These are phyloP conservation scores for Pogoniulus pusillus DNA, from an alignment of 2,797 vertebrate species.

Conservation along the genomic window DNA sequence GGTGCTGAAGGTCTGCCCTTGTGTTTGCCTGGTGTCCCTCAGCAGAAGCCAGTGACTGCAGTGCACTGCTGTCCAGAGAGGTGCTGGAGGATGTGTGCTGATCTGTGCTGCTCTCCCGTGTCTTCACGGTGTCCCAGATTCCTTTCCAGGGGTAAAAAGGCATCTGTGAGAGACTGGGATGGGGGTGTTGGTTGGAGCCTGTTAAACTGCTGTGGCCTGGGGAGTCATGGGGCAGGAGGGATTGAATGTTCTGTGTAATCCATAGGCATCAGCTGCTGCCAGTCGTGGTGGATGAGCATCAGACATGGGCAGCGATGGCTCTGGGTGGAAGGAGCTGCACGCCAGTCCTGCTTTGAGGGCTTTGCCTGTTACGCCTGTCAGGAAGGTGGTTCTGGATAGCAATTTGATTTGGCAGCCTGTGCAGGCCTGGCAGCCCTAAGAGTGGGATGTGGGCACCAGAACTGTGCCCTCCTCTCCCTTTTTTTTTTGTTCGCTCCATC, in stretches of 20 bases:
- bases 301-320: neutral
- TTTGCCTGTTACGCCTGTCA: conserved; percentile 7
- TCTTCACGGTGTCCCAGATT: neutral
- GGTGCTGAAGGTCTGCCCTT: neutral
- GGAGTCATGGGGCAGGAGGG: neutral
- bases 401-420: conserved; percentile 48
- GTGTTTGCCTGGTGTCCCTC: neutral
- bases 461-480: neutral
- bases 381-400: neutral
- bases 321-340: neutral
- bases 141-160: neutral
- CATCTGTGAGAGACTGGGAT: neutral
- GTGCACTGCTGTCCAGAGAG: neutral
- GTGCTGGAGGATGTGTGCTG: neutral
- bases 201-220: neutral
- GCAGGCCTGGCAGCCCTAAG: neutral
- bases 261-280: conserved; percentile 50
- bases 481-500: neutral
- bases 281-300: conserved; percentile 15
- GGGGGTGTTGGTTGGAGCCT: neutral
- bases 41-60: neutral
- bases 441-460: neutral
- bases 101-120: fast-evolving
- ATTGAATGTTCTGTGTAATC: neutral
- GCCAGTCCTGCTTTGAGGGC: neutral